Evolutionary conservation across 2,888 invertebrate species (phyloP).

Genomic region (Thecocarcelia acutangulata): DNA sequence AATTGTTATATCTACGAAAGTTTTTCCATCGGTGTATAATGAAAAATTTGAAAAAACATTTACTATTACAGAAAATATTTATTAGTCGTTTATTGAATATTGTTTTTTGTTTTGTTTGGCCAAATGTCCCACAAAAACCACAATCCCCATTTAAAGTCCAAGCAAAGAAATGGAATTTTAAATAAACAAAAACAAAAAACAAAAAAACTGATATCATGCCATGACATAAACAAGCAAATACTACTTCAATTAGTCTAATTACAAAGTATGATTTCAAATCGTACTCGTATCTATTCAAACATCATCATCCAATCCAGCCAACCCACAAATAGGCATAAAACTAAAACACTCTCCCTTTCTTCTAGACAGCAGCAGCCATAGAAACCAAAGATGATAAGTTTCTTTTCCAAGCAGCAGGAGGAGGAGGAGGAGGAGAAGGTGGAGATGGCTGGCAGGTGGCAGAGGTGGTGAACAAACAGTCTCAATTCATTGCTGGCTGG

Average conservation of each 20-base stretch:
- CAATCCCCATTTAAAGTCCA: neutral
- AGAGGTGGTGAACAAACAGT: too few relatives aligned
- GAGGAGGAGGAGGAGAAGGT: too few relatives aligned
- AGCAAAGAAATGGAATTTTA: neutral
- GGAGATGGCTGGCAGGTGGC: too few relatives aligned
- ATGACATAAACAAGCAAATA: constrained; percentile 32
- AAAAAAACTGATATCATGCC: constrained; percentile 16
- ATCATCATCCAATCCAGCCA: neutral
- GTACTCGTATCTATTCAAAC: constrained; percentile 48
- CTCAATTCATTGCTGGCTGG: too few relatives aligned
- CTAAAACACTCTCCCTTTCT: neutral
- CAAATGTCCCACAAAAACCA: too few relatives aligned
- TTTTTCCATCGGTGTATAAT: too few relatives aligned
- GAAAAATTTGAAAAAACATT: too few relatives aligned
- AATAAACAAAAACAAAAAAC: constrained; percentile 1
- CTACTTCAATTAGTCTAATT: constrained; percentile 61
- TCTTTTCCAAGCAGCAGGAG: neutral
- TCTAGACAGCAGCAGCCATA: neutral
- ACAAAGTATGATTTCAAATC: constrained; percentile 61
- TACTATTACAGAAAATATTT: too few relatives aligned
- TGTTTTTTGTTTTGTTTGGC: too few relatives aligned
- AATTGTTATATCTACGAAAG: too few relatives aligned
- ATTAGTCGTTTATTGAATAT: too few relatives aligned
- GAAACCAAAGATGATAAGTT: constrained; percentile 1
- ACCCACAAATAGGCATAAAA: constrained; percentile 4